Conservation (phyloP, 2,888 invertebrate genomes). For the Lissocephala sabroskyi region DNA sequence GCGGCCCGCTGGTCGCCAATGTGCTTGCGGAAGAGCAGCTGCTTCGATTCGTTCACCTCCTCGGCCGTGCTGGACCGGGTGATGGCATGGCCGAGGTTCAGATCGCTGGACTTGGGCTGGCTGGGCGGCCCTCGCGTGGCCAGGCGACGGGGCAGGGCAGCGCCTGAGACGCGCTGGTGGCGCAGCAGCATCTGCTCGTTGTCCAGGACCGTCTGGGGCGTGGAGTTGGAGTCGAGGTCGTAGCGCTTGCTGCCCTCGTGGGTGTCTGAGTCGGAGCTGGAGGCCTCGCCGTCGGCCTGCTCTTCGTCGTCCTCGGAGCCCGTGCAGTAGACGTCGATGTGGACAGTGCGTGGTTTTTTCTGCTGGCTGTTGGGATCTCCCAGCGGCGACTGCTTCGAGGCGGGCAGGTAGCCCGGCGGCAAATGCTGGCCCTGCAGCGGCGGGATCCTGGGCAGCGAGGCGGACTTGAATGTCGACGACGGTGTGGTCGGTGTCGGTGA, state of each 20-base stretch:
- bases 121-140: constrained; percentile 18
- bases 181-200: constrained; percentile 76
- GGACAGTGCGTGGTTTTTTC: constrained; percentile 77
- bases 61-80: constrained; percentile 72
- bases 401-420: constrained; percentile 2
- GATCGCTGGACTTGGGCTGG: constrained; percentile 25
- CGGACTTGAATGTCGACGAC: constrained; percentile 65
- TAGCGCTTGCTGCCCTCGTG: constrained; percentile 40
- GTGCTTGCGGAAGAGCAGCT: constrained; percentile 71
- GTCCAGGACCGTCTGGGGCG: constrained; percentile 79
- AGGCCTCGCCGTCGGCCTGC: constrained; percentile 63
- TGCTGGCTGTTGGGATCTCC: constrained; percentile 43
- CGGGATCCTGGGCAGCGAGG: constrained; percentile 66
- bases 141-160: constrained; percentile 73
- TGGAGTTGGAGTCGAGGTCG: constrained; percentile 73
- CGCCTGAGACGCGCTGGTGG: constrained; percentile 74
- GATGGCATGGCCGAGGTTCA: constrained; percentile 67
- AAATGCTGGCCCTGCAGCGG: constrained; percentile 38
- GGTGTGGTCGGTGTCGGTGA: constrained; percentile 46
- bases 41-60: constrained; percentile 71
- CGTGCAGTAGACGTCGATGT: constrained; percentile 84
- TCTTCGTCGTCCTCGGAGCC: constrained; percentile 75
- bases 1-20: constrained; percentile 70
- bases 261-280: constrained; percentile 39
- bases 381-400: constrained; percentile 8